Evolutionary conservation across 2,888 invertebrate species (phyloP).

Genomic region (Cantharis lateralis): DNA sequence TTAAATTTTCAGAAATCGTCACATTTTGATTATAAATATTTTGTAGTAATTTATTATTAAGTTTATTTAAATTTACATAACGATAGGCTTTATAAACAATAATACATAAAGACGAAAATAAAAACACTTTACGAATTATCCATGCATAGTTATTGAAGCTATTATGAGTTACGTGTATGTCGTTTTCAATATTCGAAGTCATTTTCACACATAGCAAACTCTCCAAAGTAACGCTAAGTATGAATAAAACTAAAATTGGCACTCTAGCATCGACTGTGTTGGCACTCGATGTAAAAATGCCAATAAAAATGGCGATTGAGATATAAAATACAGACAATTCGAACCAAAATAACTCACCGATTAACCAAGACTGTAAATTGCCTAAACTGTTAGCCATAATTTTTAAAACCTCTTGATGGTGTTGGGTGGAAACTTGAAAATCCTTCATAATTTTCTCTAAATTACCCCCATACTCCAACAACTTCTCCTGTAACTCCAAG

Average conservation of each 20-base stretch:
- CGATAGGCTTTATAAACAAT: not conserved
- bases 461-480: constrained; percentile 59
- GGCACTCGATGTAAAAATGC: constrained; percentile 62
- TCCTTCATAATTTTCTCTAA: constrained; percentile 61
- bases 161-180: not conserved
- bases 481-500: constrained; percentile 56
- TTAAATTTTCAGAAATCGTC: not conserved
- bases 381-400: constrained; percentile 62
- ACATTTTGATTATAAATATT: not conserved
- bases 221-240: constrained; percentile 59
- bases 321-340: constrained; percentile 67
- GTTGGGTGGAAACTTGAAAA: constrained; percentile 58
- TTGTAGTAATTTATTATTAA: not conserved
- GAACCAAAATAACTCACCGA: constrained; percentile 68
- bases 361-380: constrained; percentile 63
- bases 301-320: constrained; percentile 57
- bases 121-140: not conserved
- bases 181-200: not conserved
- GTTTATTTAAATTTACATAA: not conserved
- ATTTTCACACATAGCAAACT: constrained; percentile 48
- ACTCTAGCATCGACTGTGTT: constrained; percentile 62
- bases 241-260: constrained; percentile 60
- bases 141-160: not conserved
- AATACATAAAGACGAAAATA: not conserved
- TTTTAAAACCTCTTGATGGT: constrained; percentile 62